These are phyloP conservation scores for Pogonomyrmex californicus DNA, from an alignment of 1,140 invertebrate genomes.

Conservation along the genomic window DNA sequence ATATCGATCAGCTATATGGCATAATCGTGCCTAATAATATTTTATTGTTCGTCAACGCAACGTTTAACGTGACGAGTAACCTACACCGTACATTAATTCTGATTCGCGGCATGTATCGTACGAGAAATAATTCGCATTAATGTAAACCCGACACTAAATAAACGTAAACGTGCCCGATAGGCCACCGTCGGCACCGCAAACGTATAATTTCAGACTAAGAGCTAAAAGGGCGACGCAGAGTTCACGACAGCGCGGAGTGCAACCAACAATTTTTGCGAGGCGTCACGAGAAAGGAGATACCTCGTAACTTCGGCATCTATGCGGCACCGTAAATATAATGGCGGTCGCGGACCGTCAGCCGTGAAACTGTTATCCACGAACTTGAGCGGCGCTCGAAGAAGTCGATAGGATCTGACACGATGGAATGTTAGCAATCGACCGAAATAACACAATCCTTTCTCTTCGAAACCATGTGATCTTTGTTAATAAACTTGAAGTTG, in stretches of 20 bases:
- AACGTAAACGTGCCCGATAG: slow-evolving; percentile 53
- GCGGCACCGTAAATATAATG: slow-evolving; percentile 72
- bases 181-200: slow-evolving; percentile 8
- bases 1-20: neutral
- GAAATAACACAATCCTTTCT: slow-evolving; percentile 51
- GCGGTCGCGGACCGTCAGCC: slow-evolving; percentile 54
- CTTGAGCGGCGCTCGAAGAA: slow-evolving; percentile 36
- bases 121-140: slow-evolving; percentile 34
- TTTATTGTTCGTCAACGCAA: slow-evolving; percentile 47
- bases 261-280: neutral
- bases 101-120: neutral
- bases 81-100: neutral
- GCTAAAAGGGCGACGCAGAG: neutral
- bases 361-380: slow-evolving; percentile 60
- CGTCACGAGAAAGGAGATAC: slow-evolving; percentile 34
- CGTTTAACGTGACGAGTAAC: slow-evolving; percentile 33
- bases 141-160: slow-evolving; percentile 59
- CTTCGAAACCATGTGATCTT: slow-evolving; percentile 10
- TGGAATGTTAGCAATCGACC: slow-evolving; percentile 26
- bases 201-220: slow-evolving; percentile 18
- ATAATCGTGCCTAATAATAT: slow-evolving; percentile 39
- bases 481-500: neutral
- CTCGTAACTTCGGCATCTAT: slow-evolving; percentile 54
- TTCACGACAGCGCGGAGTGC: neutral
- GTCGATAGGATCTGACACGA: slow-evolving; percentile 46